Evolutionary conservation across 2,888 invertebrate species (phyloP).

Genomic region (Taphrorychus bicolor): DNA sequence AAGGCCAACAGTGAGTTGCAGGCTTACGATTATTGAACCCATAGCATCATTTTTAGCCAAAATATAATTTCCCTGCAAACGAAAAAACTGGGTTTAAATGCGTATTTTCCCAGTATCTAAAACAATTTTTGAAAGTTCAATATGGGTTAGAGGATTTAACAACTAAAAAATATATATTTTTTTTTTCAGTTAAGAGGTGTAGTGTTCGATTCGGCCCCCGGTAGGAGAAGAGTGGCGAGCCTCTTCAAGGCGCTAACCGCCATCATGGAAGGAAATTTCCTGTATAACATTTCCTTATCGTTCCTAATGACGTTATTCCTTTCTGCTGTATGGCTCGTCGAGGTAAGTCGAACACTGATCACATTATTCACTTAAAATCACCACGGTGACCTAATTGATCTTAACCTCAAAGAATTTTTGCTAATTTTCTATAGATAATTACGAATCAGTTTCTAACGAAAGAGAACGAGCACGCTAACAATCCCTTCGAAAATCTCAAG

Average conservation of each 20-base stretch:
- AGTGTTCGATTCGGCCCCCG: constrained; percentile 77
- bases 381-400: too few species aligned
- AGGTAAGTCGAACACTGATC: too few species aligned
- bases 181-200: constrained; percentile 65
- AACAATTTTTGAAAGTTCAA: too few species aligned
- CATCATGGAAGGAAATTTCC: constrained; percentile 66
- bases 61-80: too few species aligned
- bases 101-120: too few species aligned
- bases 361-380: too few species aligned
- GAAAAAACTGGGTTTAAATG: neutral
- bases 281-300: constrained; percentile 66
- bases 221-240: constrained; percentile 66
- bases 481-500: constrained; percentile 66
- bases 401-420: too few species aligned
- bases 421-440: too few species aligned
- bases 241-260: constrained; percentile 68
- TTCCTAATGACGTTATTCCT: constrained; percentile 65
- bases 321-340: constrained; percentile 67
- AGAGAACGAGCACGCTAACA: constrained; percentile 58
- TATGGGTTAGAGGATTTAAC: too few species aligned
- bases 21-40: too few species aligned
- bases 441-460: constrained; percentile 52
- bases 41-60: too few species aligned
- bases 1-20: too few species aligned
- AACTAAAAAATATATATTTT: neutral